Base-by-base conservation (phyloP, 2,888 invertebrate genomes). In the Metallyticus violacea region DNA sequence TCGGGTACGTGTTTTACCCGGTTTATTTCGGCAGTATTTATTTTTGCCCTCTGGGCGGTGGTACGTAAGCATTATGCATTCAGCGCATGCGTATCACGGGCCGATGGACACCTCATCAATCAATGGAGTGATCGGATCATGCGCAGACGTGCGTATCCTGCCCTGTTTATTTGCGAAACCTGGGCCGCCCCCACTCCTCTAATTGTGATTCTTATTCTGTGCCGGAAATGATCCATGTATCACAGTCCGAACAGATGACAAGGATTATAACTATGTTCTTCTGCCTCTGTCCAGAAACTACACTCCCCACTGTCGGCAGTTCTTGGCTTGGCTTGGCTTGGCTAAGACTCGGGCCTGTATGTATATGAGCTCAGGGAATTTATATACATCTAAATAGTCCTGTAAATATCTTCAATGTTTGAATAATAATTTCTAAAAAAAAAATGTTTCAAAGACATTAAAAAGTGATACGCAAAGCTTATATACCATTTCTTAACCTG, bases 31-130 rank as follows among this genome's bases (percentile, higher is more conserved):
- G 40, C 2, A 62, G 40, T 62, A 62, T 62, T 62, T 62, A 62
- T 62, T 15, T 62, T 62, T 62, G 40, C 40, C 15, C 22, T 62
- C 3, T 62, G 40, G 40, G 15, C 22, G 22, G 40, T 62, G 40
- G 40, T 81, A 81, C 29, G 25, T 28, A n/a, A 6, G 7, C 1
- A 82, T 82, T 82, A 82, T 7, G 82, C 77, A 83, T 83, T 83
- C 83, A 26, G 25, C 27, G 26, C 83, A 77, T 83, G 83, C 83
- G 77, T 26, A 77, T 77, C 83, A 83, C 77, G 83, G 83, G 77
- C 83, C 83, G 77, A 28, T 83, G 83, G 83, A 83, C 83, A 83
- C 77, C 77, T 83, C 83, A 83, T 83, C 83, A 83, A 83, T 83
- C 83, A 83, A 77, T 28, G 40, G 77, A 27, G 77, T 83, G 83